These are phyloP conservation scores for Panthera leo DNA, from an alignment of 2,113 vertebrate species.

Conservation along the genomic window DNA sequence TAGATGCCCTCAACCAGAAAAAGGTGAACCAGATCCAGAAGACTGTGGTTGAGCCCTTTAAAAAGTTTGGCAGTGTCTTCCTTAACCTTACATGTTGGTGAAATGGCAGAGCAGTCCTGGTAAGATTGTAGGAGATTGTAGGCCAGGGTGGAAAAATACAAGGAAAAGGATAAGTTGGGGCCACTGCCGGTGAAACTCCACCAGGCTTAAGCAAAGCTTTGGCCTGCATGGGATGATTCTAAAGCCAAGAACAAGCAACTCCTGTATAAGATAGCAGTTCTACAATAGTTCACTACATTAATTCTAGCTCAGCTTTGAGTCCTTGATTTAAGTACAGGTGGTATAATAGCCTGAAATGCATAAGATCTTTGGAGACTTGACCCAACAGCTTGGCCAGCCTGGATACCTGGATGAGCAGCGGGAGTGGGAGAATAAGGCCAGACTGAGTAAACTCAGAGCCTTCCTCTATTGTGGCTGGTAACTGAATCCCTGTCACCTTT, in stretches of 20 bases:
- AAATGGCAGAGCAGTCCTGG: slow-evolving; percentile 90
- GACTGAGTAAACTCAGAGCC: slow-evolving; percentile 90
- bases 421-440: slow-evolving; percentile 91
- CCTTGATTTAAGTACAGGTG: slow-evolving; percentile 94
- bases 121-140: slow-evolving; percentile 93
- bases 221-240: slow-evolving; percentile 91
- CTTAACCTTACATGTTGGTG: slow-evolving; percentile 92
- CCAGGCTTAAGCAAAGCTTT: slow-evolving; percentile 91
- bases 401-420: slow-evolving; percentile 90
- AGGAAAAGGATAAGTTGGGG: slow-evolving; percentile 92
- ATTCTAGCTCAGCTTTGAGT: slow-evolving; percentile 96
- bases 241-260: slow-evolving; percentile 94
- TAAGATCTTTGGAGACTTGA: slow-evolving; percentile 94
- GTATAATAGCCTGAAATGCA: slow-evolving; percentile 95
- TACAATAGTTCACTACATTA: slow-evolving; percentile 93
- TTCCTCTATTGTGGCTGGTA: slow-evolving; percentile 93
- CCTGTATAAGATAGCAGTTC: slow-evolving; percentile 94
- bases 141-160: slow-evolving; percentile 93
- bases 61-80: slow-evolving; percentile 93
- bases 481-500: slow-evolving; percentile 83
- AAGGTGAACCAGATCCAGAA: slow-evolving; percentile 97
- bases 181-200: slow-evolving; percentile 90
- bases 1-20: slow-evolving; percentile 95
- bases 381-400: slow-evolving; percentile 92
- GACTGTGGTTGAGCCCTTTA: slow-evolving; percentile 91